phyloP scores from a whole-genome alignment of 2,113 vertebrate species.

The Plotosus lineatus region DNA sequence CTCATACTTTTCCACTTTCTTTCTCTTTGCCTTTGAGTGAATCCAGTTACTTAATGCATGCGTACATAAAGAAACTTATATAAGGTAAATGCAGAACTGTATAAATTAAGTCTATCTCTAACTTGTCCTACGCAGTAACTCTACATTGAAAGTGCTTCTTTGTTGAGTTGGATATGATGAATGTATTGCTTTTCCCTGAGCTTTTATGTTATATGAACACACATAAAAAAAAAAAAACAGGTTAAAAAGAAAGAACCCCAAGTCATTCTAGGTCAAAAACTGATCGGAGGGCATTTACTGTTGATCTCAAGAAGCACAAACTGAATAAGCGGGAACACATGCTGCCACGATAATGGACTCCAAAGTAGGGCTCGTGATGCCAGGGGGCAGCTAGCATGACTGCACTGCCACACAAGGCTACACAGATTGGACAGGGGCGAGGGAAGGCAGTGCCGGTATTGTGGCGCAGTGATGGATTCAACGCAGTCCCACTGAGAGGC shows the following conservation, averaged over 20 bases:
- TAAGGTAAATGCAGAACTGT: background rate
- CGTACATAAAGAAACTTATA: conserved; percentile 4
- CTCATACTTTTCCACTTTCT: conserved; percentile 13
- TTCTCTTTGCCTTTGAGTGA: background rate
- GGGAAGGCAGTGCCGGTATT: conserved; percentile 34
- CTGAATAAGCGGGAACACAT: conserved; percentile 59
- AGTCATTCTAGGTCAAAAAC: conserved; percentile 66
- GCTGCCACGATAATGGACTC: conserved; percentile 67
- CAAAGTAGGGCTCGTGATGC: conserved; percentile 62
- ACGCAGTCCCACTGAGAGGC: background rate
- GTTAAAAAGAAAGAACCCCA: conserved; percentile 52
- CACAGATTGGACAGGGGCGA: conserved; percentile 42
- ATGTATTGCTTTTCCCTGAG: background rate
- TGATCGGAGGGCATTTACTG: conserved; percentile 64
- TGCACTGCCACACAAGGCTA: conserved; percentile 17
- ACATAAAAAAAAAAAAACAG: conserved; percentile 27
- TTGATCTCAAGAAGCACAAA: conserved; percentile 61
- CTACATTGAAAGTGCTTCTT: background rate
- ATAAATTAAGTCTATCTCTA: conserved; percentile 12
- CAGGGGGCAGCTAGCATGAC: conserved; percentile 47
- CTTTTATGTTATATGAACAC: conserved; percentile 28
- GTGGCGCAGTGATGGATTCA: conserved; percentile 9
- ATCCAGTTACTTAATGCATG: conserved; percentile 26
- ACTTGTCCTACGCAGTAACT: background rate
- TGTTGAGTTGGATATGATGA: background rate